Base-by-base conservation (phyloP, 2,113 vertebrate species). In the Callospermophilus lateralis region DNA sequence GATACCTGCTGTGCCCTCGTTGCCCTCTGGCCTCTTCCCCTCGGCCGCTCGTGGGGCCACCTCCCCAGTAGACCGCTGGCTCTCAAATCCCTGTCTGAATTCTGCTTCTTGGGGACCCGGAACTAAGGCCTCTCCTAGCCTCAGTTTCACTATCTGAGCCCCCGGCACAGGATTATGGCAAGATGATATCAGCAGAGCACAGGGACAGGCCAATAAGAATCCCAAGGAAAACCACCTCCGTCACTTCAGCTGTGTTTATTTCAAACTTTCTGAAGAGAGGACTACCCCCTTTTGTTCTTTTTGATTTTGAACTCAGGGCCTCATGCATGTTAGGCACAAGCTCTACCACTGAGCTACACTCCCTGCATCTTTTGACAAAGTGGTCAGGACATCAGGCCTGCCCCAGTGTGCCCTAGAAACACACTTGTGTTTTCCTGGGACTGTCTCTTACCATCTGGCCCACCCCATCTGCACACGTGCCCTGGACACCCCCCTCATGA, bases 381-480 rank as follows among this genome's bases (percentile, higher is more conserved):
- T 3, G 15, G 24, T n/a, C 39, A 55, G 1, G 65, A 45, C 10
- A 17, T 17, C n/a, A 32, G 2, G 4, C 6, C 28, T 10, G 0
- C 1, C 32, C 58, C 58, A 77, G 28, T 20, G 16, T 7, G 16
- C 34, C 58, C 32, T 28, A 16, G 61, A 61, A 37, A 39, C 2
- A 17, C 17, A 17, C 13, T 51, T 13, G 19, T 45, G 45, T 17
- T 26, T 32, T 20, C 48, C 37, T 19, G 13, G 15, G 24, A 22
- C 0, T 24, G 9, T 30, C 24, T 24, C 87, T n/a, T 17, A 9
- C 39, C 7, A 0, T 37, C 58, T 45, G 24, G 7, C 10, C 32
- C 24, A 26, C 7, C 30, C 26, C 9, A 48, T 26, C n/a, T 8
- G 8, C 26, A 53, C 51, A 12, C 17, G 34, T 7, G 39, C 8